A percentile compares a stretch with the other conserved stretches of the same genome.
Conservation (phyloP, 2,888 invertebrate genomes). For the Pilophorus perplexus region DNA sequence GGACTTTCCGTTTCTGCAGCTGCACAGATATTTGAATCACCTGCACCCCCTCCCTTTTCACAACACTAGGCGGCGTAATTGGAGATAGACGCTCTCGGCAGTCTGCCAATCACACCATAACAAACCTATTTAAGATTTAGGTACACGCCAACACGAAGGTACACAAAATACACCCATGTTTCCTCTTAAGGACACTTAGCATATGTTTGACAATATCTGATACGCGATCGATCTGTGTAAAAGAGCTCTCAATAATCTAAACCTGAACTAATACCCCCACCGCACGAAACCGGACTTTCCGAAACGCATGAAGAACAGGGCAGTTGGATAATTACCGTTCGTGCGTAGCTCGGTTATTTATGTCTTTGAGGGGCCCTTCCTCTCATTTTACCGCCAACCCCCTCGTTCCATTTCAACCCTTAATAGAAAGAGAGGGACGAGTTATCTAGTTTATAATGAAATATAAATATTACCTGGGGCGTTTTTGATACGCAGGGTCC, state of each 20-base stretch:
- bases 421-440: neutral
- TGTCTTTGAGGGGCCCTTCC: constrained; percentile 7
- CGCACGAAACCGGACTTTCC: constrained; percentile 12
- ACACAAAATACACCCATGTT: too few relatives aligned
- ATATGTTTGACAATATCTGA: too few relatives aligned
- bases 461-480: constrained; percentile 28
- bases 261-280: constrained; percentile 20
- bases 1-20: too few relatives aligned
- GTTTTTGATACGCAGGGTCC: too few relatives aligned
- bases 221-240: constrained; percentile 1
- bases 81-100: too few relatives aligned
- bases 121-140: too few relatives aligned
- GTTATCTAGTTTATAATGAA: constrained; percentile 36
- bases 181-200: too few relatives aligned
- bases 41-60: too few relatives aligned
- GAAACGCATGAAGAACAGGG: neutral
- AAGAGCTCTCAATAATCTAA: constrained; percentile 20
- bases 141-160: too few relatives aligned
- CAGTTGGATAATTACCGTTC: constrained; percentile 32
- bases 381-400: neutral
- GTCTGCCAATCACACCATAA: too few relatives aligned
- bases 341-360: constrained; percentile 35
- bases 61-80: too few relatives aligned
- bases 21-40: too few relatives aligned
- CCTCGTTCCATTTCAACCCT: neutral